phyloP scores from a whole-genome alignment of 2,888 invertebrate species.

The Eucera pruinosa region DNA sequence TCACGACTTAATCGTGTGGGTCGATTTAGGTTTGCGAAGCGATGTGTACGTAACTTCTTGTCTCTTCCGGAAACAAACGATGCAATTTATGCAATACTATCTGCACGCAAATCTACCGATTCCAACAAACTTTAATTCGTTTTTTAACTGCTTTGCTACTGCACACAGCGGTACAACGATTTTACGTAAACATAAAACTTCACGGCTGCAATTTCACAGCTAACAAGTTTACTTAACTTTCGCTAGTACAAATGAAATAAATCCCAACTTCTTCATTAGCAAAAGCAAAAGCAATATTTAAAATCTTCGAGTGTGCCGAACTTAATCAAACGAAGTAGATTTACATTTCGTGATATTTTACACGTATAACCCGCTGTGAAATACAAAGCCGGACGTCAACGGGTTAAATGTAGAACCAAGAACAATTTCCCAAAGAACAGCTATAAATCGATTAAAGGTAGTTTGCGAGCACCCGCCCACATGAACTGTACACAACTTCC shows the following conservation, averaged over 20 bases:
- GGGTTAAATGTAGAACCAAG: neutral
- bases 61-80: neutral
- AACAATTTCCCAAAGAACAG: neutral
- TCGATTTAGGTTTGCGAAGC: constrained; percentile 13
- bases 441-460: neutral
- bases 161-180: too few species aligned
- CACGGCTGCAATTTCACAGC: too few species aligned
- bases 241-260: too few species aligned
- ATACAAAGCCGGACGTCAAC: neutral
- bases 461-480: constrained; percentile 1
- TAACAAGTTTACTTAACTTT: too few species aligned
- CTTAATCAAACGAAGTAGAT: too few species aligned
- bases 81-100: neutral
- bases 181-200: too few species aligned
- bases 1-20: constrained; percentile 32
- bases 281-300: too few species aligned
- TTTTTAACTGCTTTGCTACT: neutral
- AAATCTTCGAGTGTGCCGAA: too few species aligned
- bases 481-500: neutral
- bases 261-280: too few species aligned
- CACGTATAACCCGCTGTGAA: neutral
- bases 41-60: neutral
- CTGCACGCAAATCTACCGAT: neutral
- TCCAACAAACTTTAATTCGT: neutral
- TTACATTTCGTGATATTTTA: neutral